Evolutionary conservation across 2,888 invertebrate species (phyloP).

Genomic region (Andrena trimmerana): DNA sequence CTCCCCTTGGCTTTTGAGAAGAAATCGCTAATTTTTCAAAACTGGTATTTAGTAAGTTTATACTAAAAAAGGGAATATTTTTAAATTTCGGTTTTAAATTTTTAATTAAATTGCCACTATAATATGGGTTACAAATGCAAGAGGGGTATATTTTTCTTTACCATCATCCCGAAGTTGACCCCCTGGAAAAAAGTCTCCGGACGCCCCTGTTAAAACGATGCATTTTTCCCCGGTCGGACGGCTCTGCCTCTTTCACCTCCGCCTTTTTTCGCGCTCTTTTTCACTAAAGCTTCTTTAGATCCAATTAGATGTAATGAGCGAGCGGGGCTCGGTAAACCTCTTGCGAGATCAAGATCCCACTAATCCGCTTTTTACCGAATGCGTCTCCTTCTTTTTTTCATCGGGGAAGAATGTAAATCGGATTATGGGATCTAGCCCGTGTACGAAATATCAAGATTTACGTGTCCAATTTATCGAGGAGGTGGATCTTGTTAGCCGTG

Average conservation of each 20-base stretch:
- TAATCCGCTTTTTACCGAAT: constrained; percentile 1
- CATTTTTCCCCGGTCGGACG: constrained; percentile 30
- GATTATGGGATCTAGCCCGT: background rate
- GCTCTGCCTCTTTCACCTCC: constrained; percentile 17
- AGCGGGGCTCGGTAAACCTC: constrained; percentile 41
- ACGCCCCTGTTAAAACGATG: constrained; percentile 19
- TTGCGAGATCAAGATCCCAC: constrained; percentile 33
- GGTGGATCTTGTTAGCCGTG: no score
- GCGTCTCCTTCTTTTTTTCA: background rate
- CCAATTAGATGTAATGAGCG: constrained; percentile 56
- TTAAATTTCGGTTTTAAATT: no score
- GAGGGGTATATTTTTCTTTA: no score
- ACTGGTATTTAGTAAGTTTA: no score
- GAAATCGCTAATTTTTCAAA: no score
- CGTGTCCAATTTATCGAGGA: no score
- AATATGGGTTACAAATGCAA: no score
- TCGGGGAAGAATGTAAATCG: background rate
- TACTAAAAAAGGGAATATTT: no score
- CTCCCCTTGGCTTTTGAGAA: no score
- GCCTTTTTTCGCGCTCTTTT: constrained; percentile 29
- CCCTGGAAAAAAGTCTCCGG: no score
- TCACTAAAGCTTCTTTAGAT: constrained; percentile 45
- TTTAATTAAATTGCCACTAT: no score
- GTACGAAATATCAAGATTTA: background rate
- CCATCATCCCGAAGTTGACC: no score